Conservation (phyloP, 2,113 vertebrate species). For the Xyrauchen texanus region DNA sequence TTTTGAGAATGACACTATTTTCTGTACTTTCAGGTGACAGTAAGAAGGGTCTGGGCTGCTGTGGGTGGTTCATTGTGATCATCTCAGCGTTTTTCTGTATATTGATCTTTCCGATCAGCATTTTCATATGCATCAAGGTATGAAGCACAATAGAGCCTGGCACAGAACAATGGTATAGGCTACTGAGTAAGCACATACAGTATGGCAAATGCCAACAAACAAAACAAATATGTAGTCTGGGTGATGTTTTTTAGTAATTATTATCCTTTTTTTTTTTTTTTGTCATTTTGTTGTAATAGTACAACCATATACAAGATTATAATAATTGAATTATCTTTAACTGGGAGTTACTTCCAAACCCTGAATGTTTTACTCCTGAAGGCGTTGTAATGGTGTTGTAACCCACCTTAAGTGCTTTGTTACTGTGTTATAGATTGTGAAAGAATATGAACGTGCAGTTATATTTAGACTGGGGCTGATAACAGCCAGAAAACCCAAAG, state of each 20-base stretch:
- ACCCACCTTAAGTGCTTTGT: background rate
- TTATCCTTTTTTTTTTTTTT: background rate
- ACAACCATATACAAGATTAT: too few relatives aligned
- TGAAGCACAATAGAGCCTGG: background rate
- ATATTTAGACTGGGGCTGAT: slow-evolving; percentile 86
- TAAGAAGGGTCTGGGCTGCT: slow-evolving; percentile 69
- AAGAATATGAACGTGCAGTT: slow-evolving; percentile 88
- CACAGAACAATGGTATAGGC: background rate
- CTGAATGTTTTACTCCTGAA: background rate
- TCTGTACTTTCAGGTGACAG: slow-evolving; percentile 67
- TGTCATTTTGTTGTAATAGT: too few relatives aligned
- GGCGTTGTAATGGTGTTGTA: background rate
- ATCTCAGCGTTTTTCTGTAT: slow-evolving; percentile 76
- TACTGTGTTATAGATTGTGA: slow-evolving; percentile 75
- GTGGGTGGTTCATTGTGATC: slow-evolving; percentile 80
- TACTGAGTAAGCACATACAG: background rate
- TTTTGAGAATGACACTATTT: background rate
- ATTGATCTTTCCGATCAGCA: slow-evolving; percentile 79
- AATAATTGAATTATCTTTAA: background rate
- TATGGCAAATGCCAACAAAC: background rate
- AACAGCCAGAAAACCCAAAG: slow-evolving; percentile 81
- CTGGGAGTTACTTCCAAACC: too few relatives aligned
- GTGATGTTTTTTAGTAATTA: background rate
- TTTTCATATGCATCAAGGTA: slow-evolving; percentile 89
- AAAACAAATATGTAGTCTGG: background rate